Conservation (phyloP, 2,888 invertebrate genomes). For the Laspeyria flexula region DNA sequence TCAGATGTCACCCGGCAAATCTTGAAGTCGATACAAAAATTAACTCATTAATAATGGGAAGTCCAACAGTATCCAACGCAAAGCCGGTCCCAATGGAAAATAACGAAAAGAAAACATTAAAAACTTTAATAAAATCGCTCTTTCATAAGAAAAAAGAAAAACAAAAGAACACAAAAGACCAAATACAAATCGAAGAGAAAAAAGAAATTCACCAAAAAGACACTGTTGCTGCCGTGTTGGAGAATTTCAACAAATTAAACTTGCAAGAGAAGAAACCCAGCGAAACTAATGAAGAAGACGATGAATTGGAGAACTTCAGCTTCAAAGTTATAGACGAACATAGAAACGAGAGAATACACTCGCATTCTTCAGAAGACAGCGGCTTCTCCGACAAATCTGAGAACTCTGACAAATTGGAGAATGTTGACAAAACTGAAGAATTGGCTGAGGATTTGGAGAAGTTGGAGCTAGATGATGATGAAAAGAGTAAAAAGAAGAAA, state of each 20-base stretch:
- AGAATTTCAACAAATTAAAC: conserved; percentile 52
- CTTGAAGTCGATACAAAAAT: conserved; percentile 25
- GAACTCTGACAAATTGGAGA: conserved; percentile 15
- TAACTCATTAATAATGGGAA: conserved; percentile 60
- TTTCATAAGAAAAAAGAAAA: conserved; percentile 50
- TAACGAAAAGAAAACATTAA: conserved; percentile 58
- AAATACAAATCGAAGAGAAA: conserved; percentile 1
- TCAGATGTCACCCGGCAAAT: conserved; percentile 24
- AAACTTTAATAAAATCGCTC: conserved; percentile 47
- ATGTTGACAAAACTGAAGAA: conserved; percentile 11
- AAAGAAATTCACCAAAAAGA: conserved; percentile 20
- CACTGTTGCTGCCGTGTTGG: conserved; percentile 49
- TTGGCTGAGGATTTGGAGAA: conserved; percentile 23
- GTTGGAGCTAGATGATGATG: conserved; percentile 39
- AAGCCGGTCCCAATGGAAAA: conserved; percentile 62
- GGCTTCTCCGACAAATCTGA: conserved; percentile 62
- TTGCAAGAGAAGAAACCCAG: conserved; percentile 29
- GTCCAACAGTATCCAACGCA: conserved; percentile 52
- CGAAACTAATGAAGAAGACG: conserved; percentile 49
- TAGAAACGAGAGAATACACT: conserved; percentile 56
- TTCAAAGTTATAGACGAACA: conserved; percentile 61
- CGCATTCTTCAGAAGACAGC: conserved; percentile 73
- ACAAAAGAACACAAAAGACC: conserved; percentile 39
- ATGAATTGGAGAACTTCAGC: conserved; percentile 63
- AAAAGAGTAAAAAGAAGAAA: conserved; percentile 51